Percentiles rank a stretch among this genome's conserved stretches.
Evolutionary conservation across 92 coral and sea anemone species (phyloP).

Genomic region (Bergia puertoricense): DNA sequence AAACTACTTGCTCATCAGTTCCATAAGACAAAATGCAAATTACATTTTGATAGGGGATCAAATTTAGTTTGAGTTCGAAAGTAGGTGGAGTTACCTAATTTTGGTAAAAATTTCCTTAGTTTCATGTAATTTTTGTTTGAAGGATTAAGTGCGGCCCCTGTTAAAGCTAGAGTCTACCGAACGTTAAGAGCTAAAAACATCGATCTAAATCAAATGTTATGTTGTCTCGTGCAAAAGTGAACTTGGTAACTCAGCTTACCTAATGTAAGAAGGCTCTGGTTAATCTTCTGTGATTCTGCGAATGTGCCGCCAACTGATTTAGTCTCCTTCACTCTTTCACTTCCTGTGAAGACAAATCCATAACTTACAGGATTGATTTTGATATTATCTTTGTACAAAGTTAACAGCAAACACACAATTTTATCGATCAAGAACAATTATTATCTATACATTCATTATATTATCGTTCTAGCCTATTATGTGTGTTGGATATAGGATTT

Average conservation of each 20-base stretch:
- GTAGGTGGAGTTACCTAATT: neutral
- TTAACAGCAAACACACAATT: too few species aligned
- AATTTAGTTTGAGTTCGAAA: too few species aligned
- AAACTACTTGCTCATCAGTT: too few species aligned
- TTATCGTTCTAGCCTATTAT: too few species aligned
- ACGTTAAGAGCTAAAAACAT: neutral
- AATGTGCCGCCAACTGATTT: slow-evolving; percentile 89
- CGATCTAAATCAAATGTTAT: neutral
- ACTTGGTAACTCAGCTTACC: slow-evolving; percentile 53
- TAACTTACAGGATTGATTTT: neutral
- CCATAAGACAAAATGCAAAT: too few species aligned
- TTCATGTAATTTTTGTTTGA: too few species aligned
- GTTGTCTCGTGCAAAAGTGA: neutral
- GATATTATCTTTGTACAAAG: too few species aligned
- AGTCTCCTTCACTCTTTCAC: slow-evolving; percentile 97
- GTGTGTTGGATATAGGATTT: too few species aligned
- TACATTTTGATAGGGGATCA: too few species aligned
- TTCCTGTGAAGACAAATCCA: slow-evolving; percentile 56
- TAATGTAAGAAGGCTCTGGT: slow-evolving; percentile 91
- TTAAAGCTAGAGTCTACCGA: neutral
- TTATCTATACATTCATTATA: too few species aligned
- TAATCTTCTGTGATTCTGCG: slow-evolving; percentile 96
- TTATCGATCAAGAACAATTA: too few species aligned
- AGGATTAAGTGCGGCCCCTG: too few species aligned
- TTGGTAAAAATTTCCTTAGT: neutral